Percentiles rank a stretch among this genome's conserved stretches.
Conservation (phyloP, 2,113 vertebrate genomes). For the Hydrolagus affinis region DNA sequence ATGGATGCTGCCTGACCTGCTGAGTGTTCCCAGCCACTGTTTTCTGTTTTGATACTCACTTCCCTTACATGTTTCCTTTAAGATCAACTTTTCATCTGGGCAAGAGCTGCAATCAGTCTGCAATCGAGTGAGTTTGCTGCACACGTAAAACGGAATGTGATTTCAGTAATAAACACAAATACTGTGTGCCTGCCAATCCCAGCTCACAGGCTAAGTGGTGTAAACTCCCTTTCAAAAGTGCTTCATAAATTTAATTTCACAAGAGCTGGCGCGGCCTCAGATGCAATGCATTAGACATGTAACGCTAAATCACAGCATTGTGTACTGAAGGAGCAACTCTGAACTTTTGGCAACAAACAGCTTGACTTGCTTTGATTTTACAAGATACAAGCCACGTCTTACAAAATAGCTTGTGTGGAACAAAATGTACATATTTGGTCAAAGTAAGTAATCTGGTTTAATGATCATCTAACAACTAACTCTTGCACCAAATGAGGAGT, state of each 20-base stretch:
- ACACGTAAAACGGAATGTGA: neutral
- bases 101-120: too few species aligned
- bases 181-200: neutral
- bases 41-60: too few species aligned
- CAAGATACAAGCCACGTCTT: neutral
- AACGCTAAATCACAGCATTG: neutral
- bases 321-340: neutral
- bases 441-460: conserved; percentile 11
- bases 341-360: neutral
- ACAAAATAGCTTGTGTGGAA: conserved; percentile 6
- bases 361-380: neutral
- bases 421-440: conserved; percentile 15
- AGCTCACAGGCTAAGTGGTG: neutral
- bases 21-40: too few species aligned
- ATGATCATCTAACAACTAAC: neutral
- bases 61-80: too few species aligned
- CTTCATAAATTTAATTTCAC: neutral
- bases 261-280: neutral
- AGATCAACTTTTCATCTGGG: too few species aligned
- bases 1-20: too few species aligned
- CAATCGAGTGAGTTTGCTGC: too few species aligned
- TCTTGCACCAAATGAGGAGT: neutral
- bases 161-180: neutral
- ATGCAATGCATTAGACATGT: neutral
- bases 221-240: neutral